Conservation (phyloP, 2,888 invertebrate genomes). For the Diabrotica balteata region DNA sequence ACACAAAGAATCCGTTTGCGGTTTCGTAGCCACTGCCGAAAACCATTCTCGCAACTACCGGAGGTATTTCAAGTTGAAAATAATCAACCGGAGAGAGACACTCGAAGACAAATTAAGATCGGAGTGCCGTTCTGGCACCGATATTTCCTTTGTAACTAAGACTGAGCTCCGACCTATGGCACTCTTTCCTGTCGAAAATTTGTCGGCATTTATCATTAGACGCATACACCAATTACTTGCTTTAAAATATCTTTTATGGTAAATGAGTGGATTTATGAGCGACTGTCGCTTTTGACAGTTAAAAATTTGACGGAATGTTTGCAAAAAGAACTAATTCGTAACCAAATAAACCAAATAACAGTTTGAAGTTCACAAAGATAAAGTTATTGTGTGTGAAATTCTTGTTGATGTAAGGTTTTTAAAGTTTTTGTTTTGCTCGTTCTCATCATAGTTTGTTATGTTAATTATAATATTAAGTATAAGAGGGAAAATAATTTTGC, state of each 20-base stretch:
- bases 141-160: conserved; percentile 39
- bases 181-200: conserved; percentile 35
- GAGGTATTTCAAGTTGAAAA: conserved; percentile 39
- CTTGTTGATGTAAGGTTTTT: too few species aligned
- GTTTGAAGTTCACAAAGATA: too few species aligned
- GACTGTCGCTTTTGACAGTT: conserved; percentile 20
- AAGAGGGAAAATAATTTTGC: too few species aligned
- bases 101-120: conserved; percentile 49
- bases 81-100: conserved; percentile 38
- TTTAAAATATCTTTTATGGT: conserved; percentile 7
- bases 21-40: conserved; percentile 17
- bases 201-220: conserved; percentile 35
- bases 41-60: neutral
- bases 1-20: neutral
- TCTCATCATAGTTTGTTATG: too few species aligned
- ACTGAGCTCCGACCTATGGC: conserved; percentile 2
- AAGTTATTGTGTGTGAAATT: too few species aligned
- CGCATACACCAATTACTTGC: conserved; percentile 24
- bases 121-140: conserved; percentile 28
- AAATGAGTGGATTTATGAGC: conserved; percentile 29
- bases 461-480: too few species aligned
- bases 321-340: neutral
- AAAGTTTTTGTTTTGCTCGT: too few species aligned
- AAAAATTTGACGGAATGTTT: conserved; percentile 4
- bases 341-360: neutral